These are phyloP conservation scores for Hoplodrina blanda DNA, from an alignment of 2,888 invertebrate genomes.

Conservation along the genomic window DNA sequence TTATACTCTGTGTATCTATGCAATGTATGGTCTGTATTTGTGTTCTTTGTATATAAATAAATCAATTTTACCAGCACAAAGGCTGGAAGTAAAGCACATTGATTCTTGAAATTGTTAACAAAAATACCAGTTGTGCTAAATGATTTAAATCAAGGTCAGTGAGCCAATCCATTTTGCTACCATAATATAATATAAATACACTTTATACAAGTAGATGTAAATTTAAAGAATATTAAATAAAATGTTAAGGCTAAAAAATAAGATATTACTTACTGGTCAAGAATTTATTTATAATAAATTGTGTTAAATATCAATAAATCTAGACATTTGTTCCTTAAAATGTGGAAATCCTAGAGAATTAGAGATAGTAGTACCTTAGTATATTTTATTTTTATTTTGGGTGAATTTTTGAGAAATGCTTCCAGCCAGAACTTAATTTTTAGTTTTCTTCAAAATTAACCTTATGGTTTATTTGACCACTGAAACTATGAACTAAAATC, in stretches of 20 bases:
- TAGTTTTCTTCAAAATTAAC: no score
- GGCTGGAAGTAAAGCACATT: conserved; percentile 7
- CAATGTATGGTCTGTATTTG: no score
- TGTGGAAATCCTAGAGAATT: conserved; percentile 17
- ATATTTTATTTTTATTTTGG: background rate
- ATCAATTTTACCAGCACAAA: conserved; percentile 7
- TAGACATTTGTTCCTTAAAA: background rate
- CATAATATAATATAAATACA: conserved; percentile 20
- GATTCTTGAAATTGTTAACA: conserved; percentile 8
- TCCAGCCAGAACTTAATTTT: no score
- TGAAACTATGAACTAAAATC: no score
- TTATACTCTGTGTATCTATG: no score
- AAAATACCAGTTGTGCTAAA: conserved; percentile 29
- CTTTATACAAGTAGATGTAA: conserved; percentile 7
- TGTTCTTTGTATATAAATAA: no score
- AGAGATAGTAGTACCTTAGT: no score
- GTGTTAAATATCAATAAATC: background rate
- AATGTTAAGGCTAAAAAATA: conserved; percentile 31
- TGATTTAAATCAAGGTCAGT: conserved; percentile 53
- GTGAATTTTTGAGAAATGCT: no score
- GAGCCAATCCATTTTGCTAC: conserved; percentile 31
- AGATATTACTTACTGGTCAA: background rate
- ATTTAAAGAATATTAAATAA: background rate
- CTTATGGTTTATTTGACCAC: no score
- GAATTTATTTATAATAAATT: conserved; percentile 5